Conservation (phyloP, 2,113 vertebrate genomes). For the Hippocampus comes region DNA sequence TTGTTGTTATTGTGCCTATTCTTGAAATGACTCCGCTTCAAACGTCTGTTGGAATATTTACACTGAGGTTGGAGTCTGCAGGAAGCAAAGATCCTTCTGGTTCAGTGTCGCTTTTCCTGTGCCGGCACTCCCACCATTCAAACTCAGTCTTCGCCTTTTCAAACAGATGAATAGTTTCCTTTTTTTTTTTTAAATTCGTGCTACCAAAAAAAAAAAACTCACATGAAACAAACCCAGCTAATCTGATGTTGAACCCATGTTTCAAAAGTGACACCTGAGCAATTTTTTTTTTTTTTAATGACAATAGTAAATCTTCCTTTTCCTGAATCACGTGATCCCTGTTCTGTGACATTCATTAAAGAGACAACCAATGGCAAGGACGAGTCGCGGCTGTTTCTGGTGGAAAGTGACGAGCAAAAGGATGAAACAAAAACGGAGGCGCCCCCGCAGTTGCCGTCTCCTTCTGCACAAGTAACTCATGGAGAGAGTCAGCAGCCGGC, state of each 20-base stretch:
- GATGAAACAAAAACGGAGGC: neutral
- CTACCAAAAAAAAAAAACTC: too few relatives aligned
- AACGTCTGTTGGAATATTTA: neutral
- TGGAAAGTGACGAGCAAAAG: neutral
- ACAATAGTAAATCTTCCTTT: too few relatives aligned
- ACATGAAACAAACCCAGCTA: too few relatives aligned
- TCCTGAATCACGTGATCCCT: too few relatives aligned
- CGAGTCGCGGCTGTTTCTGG: neutral
- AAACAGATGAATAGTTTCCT: too few relatives aligned
- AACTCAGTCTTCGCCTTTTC: neutral
- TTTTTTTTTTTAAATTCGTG: too few relatives aligned
- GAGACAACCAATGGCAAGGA: neutral
- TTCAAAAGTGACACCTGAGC: too few relatives aligned
- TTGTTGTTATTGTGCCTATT: neutral
- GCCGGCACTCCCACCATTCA: conserved; percentile 20
- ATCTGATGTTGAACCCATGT: too few relatives aligned
- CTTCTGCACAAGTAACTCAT: neutral
- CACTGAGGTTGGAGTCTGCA: neutral
- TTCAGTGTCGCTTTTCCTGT: conserved; percentile 15
- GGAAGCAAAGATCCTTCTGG: neutral
- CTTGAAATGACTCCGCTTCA: neutral
- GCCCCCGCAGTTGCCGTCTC: neutral
- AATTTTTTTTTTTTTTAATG: too few relatives aligned
- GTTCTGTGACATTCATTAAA: neutral
- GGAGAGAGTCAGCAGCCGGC: conserved; percentile 23